Conservation (phyloP, 1,140 invertebrate genomes). For the Lordiphosa mommai region DNA sequence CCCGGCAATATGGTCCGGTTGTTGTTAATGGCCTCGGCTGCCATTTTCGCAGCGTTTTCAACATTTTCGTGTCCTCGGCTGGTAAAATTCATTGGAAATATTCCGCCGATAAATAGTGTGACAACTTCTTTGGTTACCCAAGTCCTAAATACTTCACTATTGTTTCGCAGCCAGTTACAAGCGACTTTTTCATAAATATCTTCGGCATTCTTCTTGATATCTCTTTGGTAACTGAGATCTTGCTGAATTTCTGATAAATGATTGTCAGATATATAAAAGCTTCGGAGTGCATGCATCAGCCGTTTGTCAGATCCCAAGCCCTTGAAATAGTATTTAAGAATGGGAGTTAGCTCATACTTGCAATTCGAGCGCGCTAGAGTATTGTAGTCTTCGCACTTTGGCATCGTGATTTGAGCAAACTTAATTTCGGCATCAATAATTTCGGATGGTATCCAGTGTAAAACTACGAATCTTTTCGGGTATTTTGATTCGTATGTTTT, state of each 20-base stretch:
- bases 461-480: slow-evolving; percentile 82
- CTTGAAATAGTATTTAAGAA: slow-evolving; percentile 85
- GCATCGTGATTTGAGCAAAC: slow-evolving; percentile 81
- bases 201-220: neutral
- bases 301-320: slow-evolving; percentile 81
- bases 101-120: slow-evolving; percentile 86
- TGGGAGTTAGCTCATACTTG: slow-evolving; percentile 84
- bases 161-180: slow-evolving; percentile 85
- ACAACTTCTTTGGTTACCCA: slow-evolving; percentile 83
- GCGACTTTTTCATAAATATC: slow-evolving; percentile 81
- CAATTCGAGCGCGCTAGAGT: slow-evolving; percentile 79
- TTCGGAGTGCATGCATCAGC: slow-evolving; percentile 79
- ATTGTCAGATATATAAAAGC: slow-evolving; percentile 31
- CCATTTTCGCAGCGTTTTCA: slow-evolving; percentile 84
- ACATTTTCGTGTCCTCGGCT: slow-evolving; percentile 85
- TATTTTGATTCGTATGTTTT: slow-evolving; percentile 20
- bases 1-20: slow-evolving; percentile 83
- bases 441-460: slow-evolving; percentile 86
- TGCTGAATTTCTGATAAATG: slow-evolving; percentile 13
- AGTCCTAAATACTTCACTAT: slow-evolving; percentile 80
- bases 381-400: slow-evolving; percentile 81
- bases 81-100: slow-evolving; percentile 85
- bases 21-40: slow-evolving; percentile 84
- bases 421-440: slow-evolving; percentile 81
- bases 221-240: slow-evolving; percentile 1